Evolutionary conservation across 1,140 invertebrate species (phyloP).

Genomic region (Lineus longissimus): DNA sequence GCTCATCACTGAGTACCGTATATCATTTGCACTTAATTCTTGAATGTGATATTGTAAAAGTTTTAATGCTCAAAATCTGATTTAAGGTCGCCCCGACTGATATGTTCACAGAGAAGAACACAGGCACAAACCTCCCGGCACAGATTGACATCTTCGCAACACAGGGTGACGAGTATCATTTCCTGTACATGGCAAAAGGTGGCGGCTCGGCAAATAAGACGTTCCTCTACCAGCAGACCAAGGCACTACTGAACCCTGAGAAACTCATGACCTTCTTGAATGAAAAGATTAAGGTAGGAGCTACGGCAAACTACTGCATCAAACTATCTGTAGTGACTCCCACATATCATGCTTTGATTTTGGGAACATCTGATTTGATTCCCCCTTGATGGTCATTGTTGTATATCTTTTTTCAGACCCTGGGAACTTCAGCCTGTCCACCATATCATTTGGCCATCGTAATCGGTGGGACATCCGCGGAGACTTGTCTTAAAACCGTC

Average conservation of each 20-base stretch:
- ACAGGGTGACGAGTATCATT: conserved; percentile 49
- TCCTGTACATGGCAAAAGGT: conserved; percentile 55
- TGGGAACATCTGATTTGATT: neutral
- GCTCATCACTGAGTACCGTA: too few relatives aligned
- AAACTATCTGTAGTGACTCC: neutral
- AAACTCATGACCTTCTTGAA: conserved; percentile 51
- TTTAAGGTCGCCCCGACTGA: conserved; percentile 52
- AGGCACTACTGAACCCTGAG: conserved; percentile 53
- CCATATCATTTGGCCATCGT: conserved; percentile 54
- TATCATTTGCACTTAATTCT: too few relatives aligned
- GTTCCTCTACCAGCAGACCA: conserved; percentile 54
- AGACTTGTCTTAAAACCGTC: conserved; percentile 53
- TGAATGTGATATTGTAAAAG: too few relatives aligned
- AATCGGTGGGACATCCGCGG: conserved; percentile 53
- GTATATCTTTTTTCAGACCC: conserved; percentile 34
- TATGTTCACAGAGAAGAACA: conserved; percentile 55
- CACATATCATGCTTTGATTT: too few relatives aligned
- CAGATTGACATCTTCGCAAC: conserved; percentile 54
- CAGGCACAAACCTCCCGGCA: conserved; percentile 53
- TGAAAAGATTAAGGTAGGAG: conserved; percentile 52
- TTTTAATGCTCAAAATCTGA: too few relatives aligned
- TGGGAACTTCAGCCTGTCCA: conserved; percentile 55
- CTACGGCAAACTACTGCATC: neutral
- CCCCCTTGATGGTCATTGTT: neutral
- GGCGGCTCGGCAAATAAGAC: conserved; percentile 56